A percentile compares a stretch with the other conserved stretches of the same genome.
phyloP scores from a whole-genome alignment of 2,888 invertebrate species.

The Netelia virgata region DNA sequence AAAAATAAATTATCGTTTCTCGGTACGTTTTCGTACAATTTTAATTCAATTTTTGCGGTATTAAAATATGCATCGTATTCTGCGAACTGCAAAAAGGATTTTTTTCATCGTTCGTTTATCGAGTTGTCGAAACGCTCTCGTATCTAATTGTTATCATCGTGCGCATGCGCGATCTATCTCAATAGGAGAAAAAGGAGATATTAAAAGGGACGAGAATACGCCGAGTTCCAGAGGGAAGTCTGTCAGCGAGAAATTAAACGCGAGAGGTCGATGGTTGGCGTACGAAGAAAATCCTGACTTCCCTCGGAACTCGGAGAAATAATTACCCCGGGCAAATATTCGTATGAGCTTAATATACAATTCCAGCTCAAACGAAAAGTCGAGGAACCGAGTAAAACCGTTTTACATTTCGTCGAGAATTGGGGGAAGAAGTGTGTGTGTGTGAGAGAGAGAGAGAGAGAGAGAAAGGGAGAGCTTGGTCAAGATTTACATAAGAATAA shows the following conservation, averaged over 20 bases:
- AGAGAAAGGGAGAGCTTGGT: conserved; percentile 73
- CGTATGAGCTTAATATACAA: conserved; percentile 72
- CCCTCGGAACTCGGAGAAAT: conserved; percentile 78
- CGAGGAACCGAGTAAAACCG: conserved; percentile 10
- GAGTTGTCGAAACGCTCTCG: background rate
- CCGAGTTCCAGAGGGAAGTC: background rate
- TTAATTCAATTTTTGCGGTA: no score
- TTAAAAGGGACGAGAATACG: background rate
- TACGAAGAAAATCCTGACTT: conserved; percentile 73
- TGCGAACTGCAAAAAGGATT: background rate
- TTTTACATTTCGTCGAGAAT: background rate
- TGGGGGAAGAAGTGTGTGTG: background rate
- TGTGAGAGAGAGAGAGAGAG: background rate
- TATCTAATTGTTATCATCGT: background rate
- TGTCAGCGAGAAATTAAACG: conserved; percentile 75
- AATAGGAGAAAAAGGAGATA: conserved; percentile 1
- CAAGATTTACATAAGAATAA: conserved; percentile 84
- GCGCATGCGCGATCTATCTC: background rate
- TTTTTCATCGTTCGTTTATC: background rate
- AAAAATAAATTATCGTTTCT: no score
- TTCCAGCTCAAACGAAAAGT: conserved; percentile 40
- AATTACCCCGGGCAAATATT: conserved; percentile 83
- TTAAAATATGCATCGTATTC: background rate
- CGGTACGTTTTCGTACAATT: no score
- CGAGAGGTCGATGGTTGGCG: conserved; percentile 72